Evolutionary conservation across 2,113 vertebrate genomes (phyloP), one percentile per base, ranked within the genome.

Genomic region (Sceloporus tristichus): DNA sequence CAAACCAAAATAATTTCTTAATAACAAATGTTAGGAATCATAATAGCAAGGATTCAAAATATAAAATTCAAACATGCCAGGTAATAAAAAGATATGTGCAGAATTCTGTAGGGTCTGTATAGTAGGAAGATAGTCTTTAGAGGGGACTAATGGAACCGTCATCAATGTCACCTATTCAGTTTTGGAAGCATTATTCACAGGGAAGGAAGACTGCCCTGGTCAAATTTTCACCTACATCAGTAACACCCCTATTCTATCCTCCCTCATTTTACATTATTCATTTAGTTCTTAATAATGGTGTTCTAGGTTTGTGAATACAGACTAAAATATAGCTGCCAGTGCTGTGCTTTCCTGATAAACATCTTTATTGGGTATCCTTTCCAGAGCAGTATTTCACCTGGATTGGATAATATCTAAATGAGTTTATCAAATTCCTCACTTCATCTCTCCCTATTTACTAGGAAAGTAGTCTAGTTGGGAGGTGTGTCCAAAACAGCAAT

Each of bases 41-140:
- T 95, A 92, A 91, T 94, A 88, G 92, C 95, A 95, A 93, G 95
- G 87, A 89, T 94, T 91, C 96, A 95, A 97, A 96, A 96, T 93
- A 97, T 95, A 95, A 95, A 91, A 94, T 95, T 95, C 95, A 94
- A 96, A 96, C 97, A 97, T 97, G 97, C 97, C 94, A 94, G 94
- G 92, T 95, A 95, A 97, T 96, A 96, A 94, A 96, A 93, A 95
- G 94, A 94, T 90, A 16, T 96, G 96, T 97, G 96, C 97, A 96
- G 91, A 95, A 91, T 90, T 93, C 87, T 91, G 83, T 89, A 89
- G 94, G 89, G 94, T 92, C 96, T 97, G 96, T 96, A 97, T 95
- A 96, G 97, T 94, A 97, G 97, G 95, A 96, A 95, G 92, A 87
- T 90, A 86, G 95, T 96, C 94, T 95, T 90, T 92, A 95, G 93